A percentile compares a stretch with the other conserved stretches of the same genome.
phyloP scores from a whole-genome alignment of 2,797 vertebrate species.

The Danio aesculapii region DNA sequence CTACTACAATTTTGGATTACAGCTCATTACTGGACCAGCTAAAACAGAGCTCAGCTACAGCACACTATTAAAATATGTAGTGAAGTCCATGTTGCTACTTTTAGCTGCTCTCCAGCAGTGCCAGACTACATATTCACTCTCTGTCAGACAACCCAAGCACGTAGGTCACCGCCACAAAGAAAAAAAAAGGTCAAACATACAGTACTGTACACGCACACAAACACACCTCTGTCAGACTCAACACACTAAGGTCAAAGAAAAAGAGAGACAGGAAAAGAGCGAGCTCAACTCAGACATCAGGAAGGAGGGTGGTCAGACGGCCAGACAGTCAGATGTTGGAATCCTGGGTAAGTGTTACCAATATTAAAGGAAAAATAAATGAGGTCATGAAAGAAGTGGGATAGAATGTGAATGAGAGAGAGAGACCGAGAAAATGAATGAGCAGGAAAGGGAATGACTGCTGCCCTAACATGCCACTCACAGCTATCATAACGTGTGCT shows the following conservation, averaged over 20 bases:
- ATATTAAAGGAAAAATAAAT: slow-evolving; percentile 62
- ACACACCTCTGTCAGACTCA: slow-evolving; percentile 10
- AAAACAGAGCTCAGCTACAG: background rate
- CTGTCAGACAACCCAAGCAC: slow-evolving; percentile 2
- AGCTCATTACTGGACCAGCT: background rate
- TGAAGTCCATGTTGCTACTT: background rate
- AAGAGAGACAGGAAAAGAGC: slow-evolving; percentile 29
- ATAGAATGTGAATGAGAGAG: slow-evolving; percentile 23
- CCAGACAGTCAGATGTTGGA: slow-evolving; percentile 41
- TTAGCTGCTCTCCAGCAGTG: background rate
- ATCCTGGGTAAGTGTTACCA: slow-evolving; percentile 39
- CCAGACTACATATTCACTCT: slow-evolving; percentile 9
- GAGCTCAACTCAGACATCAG: slow-evolving; percentile 32
- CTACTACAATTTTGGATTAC: background rate
- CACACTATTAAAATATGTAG: background rate
- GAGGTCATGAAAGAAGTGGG: slow-evolving; percentile 65
- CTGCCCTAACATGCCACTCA: slow-evolving; percentile 39
- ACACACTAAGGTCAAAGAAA: slow-evolving; percentile 61
- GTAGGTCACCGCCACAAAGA: background rate
- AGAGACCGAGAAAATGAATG: slow-evolving; percentile 7
- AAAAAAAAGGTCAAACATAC: background rate
- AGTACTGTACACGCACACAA: background rate
- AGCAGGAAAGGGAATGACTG: slow-evolving; percentile 1
- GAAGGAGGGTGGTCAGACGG: slow-evolving; percentile 52
- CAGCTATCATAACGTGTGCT: slow-evolving; percentile 28